These are phyloP conservation scores for Furnarius figulus DNA, from an alignment of 2,113 vertebrate genomes.

Conservation along the genomic window DNA sequence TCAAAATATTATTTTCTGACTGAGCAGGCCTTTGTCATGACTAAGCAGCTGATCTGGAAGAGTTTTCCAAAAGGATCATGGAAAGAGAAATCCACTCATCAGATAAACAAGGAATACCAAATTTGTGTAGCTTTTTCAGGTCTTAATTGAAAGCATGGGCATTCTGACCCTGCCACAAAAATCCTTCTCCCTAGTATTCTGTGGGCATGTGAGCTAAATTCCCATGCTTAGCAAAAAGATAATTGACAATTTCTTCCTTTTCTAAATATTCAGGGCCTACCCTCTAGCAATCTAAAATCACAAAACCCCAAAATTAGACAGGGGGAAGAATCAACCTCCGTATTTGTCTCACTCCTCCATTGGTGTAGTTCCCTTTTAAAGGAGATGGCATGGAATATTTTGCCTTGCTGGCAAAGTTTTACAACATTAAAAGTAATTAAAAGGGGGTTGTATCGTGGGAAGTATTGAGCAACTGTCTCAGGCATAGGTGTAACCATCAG, in stretches of 20 bases:
- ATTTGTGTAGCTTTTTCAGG: not conserved
- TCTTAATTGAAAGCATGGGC: not conserved
- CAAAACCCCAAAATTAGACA: not conserved
- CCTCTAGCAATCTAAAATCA: not conserved
- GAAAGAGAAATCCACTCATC: not conserved
- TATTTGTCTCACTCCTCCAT: not conserved
- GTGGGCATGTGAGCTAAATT: not conserved
- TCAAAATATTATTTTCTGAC: not conserved
- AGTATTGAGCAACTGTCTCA: constrained; percentile 7
- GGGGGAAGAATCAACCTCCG: not conserved
- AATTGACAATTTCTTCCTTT: not conserved
- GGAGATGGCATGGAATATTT: not conserved
- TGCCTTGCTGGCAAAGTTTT: not conserved
- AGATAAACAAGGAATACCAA: not conserved
- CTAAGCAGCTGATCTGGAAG: not conserved
- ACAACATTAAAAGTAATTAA: not conserved
- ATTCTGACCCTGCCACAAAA: not conserved
- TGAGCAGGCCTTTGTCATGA: not conserved
- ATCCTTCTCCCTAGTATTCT: not conserved
- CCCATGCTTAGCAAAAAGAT: not conserved
- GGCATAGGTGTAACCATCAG: not conserved
- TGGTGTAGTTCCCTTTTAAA: not conserved
- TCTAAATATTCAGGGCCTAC: not conserved
- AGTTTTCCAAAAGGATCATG: not conserved
- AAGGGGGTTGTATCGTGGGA: not conserved